Evolutionary conservation across 2,888 invertebrate species (phyloP), one percentile per base, ranked within the genome.

Genomic region (Synanthedon tipuliformis): DNA sequence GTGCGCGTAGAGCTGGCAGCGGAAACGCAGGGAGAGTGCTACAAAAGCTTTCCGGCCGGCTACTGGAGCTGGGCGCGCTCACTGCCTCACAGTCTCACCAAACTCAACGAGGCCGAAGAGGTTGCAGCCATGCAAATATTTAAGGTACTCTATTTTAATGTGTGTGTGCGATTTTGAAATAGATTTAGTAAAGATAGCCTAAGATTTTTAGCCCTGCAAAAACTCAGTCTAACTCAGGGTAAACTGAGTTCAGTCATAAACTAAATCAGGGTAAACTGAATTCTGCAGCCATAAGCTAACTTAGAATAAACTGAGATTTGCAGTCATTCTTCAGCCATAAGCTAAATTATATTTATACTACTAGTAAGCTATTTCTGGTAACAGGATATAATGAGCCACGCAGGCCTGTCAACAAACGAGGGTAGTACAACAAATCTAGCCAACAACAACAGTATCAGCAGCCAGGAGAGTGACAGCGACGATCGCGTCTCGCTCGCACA

Each of bases 11-110:
- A 87, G 63, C 73, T 80, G 56, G 81, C 83, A n/a, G 78, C 88
- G 15, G 90, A 89, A 62, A 91, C 92, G 56, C 92, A 92, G 53
- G 93, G 94, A 16, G 95, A 96, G 81, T 92, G 92, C 48, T 95
- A 95, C 80, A 95, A 95, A 79, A 94, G 94, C 52, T 96, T 94
- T 78, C 92, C 94, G 10, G 92, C 94, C 59, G 92, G 69, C 16
- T 96, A 93, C 84, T 98, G 97, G 97, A 93, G 95, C 48, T 98
- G 97, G 84, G 93, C 94, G 67, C 91, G 96, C 59, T 90, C 92
- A 56, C 82, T 97, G 54, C 90, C 93, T 2, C 96, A 96, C 79
- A 94, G 94, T 65, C 90, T 98, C 56, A 94, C 94, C 54, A 91
- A 93, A 65, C 89, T 97, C 57, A 92, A 94, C 52, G 96, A 97